Evolutionary conservation across 2,888 invertebrate species (phyloP), one percentile per base, ranked within the genome.

Genomic region (Philereme transversata): DNA sequence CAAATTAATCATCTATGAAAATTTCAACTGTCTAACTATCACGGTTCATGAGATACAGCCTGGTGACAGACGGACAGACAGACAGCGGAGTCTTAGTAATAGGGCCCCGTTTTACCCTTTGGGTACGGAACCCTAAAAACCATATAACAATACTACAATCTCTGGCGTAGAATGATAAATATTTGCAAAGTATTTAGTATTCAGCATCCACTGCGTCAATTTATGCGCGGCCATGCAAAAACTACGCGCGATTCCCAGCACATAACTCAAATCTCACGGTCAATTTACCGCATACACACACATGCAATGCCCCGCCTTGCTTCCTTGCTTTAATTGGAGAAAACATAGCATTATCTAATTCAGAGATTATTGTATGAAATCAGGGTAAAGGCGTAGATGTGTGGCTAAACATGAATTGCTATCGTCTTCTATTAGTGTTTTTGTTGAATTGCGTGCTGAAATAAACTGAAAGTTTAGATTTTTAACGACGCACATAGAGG

Each of bases 381-480:
- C 36, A 63, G 38, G 41, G 33, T 62, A 34, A 43, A 43, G 47
- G 77, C 76, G 76, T 78, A 70, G 22, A 43, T 58, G 38, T 43
- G 48, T 51, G 9, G 40, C n/a, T 47, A 50, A 10, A 34, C 46
- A 62, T 51, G 46, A 55, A 10, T 55, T 48, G 46, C 34, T 44
- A 44, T 44, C 44, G 5, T 53, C 50, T 48, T 33, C 51, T 54
- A 53, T 57, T 22, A 51, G 45, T 45, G 9, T 56, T 44, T 51
- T 50, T 45, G 51, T 48, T 33, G 22, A 46, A 34, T 40, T 40
- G 40, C 22, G 22, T 22, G 22, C 22, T 22, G 22, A 22, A 22
- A 22, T 22, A 22, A 22, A 22, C 22, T 22, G 22, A 22, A 22
- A 22, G 22, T 22, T 22, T 22, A 22, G 22, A 22, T 22, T 22